Evolutionary conservation across 2,888 invertebrate species (phyloP).

Genomic region (Chalcosyrphus nemorum): DNA sequence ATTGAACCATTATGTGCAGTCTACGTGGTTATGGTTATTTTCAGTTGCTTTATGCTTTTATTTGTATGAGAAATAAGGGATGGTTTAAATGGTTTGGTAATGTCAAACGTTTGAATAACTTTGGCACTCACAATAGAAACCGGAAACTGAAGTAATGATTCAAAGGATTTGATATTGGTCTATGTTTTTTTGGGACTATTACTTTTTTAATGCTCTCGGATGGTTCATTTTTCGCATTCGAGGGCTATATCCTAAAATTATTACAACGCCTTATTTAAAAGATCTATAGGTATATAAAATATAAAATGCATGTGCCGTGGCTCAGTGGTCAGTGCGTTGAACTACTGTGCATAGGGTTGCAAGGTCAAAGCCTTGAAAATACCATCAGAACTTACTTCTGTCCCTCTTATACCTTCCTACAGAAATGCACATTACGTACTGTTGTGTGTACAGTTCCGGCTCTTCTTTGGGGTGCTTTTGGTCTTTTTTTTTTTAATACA

Average conservation of each 20-base stretch:
- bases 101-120: slow-evolving; percentile 64
- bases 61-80: slow-evolving; percentile 34
- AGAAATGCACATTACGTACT: no score
- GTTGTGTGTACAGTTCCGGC: no score
- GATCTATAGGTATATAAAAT: no score
- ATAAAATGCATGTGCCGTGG: no score
- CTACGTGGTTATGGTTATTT: slow-evolving; percentile 52
- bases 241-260: background rate
- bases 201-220: slow-evolving; percentile 14
- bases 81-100: slow-evolving; percentile 58
- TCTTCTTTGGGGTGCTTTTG: no score
- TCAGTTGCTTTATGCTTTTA: slow-evolving; percentile 45
- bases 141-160: slow-evolving; percentile 80
- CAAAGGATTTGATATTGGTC: slow-evolving; percentile 80
- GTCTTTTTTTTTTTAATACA: no score
- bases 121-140: slow-evolving; percentile 52
- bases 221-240: background rate
- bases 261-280: background rate
- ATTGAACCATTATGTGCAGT: slow-evolving; percentile 55
- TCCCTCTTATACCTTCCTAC: no score
- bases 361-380: no score
- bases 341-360: no score
- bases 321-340: no score
- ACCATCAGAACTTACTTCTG: no score
- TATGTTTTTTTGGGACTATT: slow-evolving; percentile 74